Evolutionary conservation across 2,888 invertebrate genomes (phyloP).

Genomic region (Cerastis rubricosa): DNA sequence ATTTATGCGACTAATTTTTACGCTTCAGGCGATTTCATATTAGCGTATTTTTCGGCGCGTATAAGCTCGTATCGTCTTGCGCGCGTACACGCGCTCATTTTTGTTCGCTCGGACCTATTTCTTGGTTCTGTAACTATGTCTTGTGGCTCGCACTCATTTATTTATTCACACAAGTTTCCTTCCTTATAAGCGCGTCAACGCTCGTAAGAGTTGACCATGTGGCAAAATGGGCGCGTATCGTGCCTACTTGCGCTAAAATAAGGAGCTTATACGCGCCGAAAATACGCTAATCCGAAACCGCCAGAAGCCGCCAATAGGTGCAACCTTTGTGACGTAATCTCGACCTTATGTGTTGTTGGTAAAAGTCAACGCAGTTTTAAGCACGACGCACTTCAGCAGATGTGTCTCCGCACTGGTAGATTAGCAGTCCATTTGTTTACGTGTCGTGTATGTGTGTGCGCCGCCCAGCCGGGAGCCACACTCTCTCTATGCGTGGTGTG

Average conservation of each 20-base stretch:
- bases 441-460: neutral
- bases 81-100: neutral
- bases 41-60: neutral
- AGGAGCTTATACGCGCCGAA: neutral
- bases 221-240: neutral
- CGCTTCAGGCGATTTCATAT: neutral
- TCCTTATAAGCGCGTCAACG: neutral
- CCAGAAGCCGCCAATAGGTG: no score
- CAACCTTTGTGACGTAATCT: neutral
- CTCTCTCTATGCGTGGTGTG: constrained; percentile 41
- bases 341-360: neutral
- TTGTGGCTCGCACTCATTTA: neutral
- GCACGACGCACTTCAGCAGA: neutral
- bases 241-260: neutral
- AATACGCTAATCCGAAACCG: neutral
- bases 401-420: neutral
- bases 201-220: neutral
- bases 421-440: constrained; percentile 32
- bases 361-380: neutral
- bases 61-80: neutral
- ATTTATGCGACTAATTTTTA: neutral
- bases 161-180: no score
- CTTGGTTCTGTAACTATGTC: neutral
- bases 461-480: constrained; percentile 6
- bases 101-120: neutral